A percentile compares a stretch with the other conserved stretches of the same genome.
These are phyloP conservation scores for Xylophagus ater DNA, from an alignment of 2,888 invertebrate species.

Conservation along the genomic window DNA sequence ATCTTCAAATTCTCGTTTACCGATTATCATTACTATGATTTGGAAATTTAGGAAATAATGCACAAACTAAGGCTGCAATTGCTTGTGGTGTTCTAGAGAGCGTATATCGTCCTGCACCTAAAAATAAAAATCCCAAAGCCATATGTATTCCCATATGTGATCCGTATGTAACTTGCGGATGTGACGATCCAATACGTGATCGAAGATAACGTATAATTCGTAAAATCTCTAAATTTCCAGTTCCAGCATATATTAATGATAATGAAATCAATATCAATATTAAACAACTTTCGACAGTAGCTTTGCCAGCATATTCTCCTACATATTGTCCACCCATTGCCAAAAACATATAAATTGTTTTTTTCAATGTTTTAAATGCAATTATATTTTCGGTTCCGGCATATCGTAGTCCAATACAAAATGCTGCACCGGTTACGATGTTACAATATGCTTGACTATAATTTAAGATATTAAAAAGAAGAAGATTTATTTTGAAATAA, in stretches of 20 bases:
- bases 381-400: constrained; percentile 80
- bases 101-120: constrained; percentile 86
- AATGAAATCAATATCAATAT: constrained; percentile 67
- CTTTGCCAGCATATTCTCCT: constrained; percentile 79
- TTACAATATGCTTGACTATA: constrained; percentile 91
- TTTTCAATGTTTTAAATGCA: constrained; percentile 61
- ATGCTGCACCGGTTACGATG: constrained; percentile 87
- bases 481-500: constrained; percentile 2
- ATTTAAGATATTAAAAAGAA: constrained; percentile 17
- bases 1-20: constrained; percentile 36
- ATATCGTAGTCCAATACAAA: constrained; percentile 85
- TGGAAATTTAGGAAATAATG: constrained; percentile 95
- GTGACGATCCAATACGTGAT: constrained; percentile 61
- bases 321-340: constrained; percentile 51
- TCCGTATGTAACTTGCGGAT: constrained; percentile 71
- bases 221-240: constrained; percentile 74
- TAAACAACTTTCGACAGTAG: constrained; percentile 80
- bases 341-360: constrained; percentile 33
- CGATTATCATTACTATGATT: constrained; percentile 94
- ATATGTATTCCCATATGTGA: constrained; percentile 93
- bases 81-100: constrained; percentile 71
- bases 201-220: constrained; percentile 77
- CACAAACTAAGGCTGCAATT: constrained; percentile 81
- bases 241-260: constrained; percentile 79
- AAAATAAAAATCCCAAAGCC: constrained; percentile 83